These are phyloP conservation scores for Labeo rohita DNA, from an alignment of 2,113 vertebrate genomes.

Conservation along the genomic window DNA sequence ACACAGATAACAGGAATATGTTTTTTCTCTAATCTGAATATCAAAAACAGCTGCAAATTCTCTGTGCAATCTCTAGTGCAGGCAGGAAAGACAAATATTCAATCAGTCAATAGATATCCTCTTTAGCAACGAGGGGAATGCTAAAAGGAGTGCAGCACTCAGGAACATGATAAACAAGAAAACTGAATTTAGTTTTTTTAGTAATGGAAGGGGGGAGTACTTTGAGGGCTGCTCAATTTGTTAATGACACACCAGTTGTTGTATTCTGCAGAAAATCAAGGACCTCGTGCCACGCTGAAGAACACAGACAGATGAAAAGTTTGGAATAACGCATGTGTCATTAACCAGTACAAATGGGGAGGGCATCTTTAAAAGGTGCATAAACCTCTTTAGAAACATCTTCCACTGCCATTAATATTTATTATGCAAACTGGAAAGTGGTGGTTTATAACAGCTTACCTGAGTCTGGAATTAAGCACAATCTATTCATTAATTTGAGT, in stretches of 20 bases:
- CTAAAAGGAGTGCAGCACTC: neutral
- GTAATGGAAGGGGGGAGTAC: neutral
- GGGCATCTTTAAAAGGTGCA: slow-evolving; percentile 69
- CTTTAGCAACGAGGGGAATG: neutral
- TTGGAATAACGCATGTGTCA: neutral
- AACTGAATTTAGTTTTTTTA: neutral
- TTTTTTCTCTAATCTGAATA: no score
- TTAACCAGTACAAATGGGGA: neutral
- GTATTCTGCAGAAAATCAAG: slow-evolving; percentile 49
- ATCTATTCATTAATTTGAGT: neutral
- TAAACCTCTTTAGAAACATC: slow-evolving; percentile 68
- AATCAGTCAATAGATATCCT: no score
- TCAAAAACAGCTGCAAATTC: no score
- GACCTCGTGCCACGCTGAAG: slow-evolving; percentile 33
- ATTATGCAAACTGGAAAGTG: slow-evolving; percentile 55
- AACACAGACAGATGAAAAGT: slow-evolving; percentile 29
- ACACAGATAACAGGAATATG: no score
- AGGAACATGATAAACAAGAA: neutral
- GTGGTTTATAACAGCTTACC: slow-evolving; percentile 59
- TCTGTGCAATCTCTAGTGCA: no score
- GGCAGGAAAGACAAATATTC: neutral
- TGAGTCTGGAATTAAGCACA: slow-evolving; percentile 8
- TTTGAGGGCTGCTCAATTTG: neutral
- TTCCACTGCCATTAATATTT: slow-evolving; percentile 70
- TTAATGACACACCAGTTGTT: slow-evolving; percentile 2